A percentile compares a stretch with the other conserved stretches of the same genome.
Evolutionary conservation across 1,140 invertebrate genomes (phyloP).

Genomic region (Drosophila teissieri): DNA sequence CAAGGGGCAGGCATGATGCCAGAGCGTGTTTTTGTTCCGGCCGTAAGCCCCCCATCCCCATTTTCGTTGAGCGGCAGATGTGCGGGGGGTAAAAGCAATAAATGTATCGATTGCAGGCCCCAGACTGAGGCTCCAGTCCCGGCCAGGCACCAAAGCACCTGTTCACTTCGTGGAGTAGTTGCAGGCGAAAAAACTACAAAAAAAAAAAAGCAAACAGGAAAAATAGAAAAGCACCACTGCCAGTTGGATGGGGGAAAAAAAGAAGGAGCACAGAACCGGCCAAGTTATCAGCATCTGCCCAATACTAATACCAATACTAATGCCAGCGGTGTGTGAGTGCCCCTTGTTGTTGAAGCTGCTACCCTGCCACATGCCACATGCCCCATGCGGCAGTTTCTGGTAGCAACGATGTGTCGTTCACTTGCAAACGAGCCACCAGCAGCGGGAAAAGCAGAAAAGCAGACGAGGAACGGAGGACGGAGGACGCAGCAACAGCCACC

Average conservation of each 20-base stretch:
- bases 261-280: constrained; percentile 48
- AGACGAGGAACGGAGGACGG: constrained; percentile 11
- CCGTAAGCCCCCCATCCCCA: constrained; percentile 11
- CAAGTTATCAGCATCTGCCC: constrained; percentile 76
- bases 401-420: constrained; percentile 69
- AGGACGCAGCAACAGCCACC: constrained; percentile 39
- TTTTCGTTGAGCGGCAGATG: constrained; percentile 1
- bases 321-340: constrained; percentile 22
- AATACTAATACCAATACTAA: constrained; percentile 28
- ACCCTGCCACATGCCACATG: constrained; percentile 8
- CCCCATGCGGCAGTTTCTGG: constrained; percentile 23
- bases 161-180: constrained; percentile 53
- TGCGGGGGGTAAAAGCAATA: constrained; percentile 43
- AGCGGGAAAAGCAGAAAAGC: constrained; percentile 23
- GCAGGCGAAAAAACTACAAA: constrained; percentile 7
- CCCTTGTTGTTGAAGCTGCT: constrained; percentile 12
- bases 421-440: constrained; percentile 67
- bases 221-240: constrained; percentile 25
- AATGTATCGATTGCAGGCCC: constrained; percentile 60
- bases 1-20: constrained; percentile 52
- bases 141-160: constrained; percentile 49
- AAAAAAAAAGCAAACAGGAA: constrained; percentile 7
- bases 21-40: constrained; percentile 51
- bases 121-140: constrained; percentile 27
- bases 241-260: constrained; percentile 5